A percentile compares a stretch with the other conserved stretches of the same genome.
Conservation (phyloP, 2,888 invertebrate genomes). For the Drosophila siamana region DNA sequence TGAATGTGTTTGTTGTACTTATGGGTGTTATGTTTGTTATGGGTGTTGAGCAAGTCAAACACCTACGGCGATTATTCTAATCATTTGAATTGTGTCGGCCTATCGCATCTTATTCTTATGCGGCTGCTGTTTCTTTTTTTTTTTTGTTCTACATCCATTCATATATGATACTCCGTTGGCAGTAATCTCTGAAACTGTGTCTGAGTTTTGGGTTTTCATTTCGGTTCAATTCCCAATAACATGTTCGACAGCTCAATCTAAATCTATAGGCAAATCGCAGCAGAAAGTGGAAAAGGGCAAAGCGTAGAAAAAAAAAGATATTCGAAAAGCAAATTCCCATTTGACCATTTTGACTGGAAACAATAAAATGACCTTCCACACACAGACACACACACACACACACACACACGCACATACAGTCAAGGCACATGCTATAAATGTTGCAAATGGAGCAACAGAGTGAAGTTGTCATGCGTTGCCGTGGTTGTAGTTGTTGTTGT, state of each 20-base stretch:
- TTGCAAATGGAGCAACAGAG: constrained; percentile 75
- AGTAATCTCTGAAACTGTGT: constrained; percentile 31
- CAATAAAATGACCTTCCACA: constrained; percentile 72
- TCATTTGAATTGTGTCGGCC: constrained; percentile 66
- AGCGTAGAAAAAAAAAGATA: constrained; percentile 5
- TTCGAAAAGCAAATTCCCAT: constrained; percentile 74
- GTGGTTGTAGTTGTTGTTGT: constrained; percentile 22
- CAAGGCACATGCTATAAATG: constrained; percentile 65
- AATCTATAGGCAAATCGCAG: constrained; percentile 65
- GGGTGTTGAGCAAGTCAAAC: constrained; percentile 57
- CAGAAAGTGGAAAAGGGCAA: not conserved
- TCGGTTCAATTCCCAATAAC: constrained; percentile 57
- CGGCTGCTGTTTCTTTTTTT: too few relatives aligned
- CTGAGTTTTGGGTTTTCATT: constrained; percentile 28
- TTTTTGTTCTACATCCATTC: constrained; percentile 16
- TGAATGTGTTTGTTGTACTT: constrained; percentile 20
- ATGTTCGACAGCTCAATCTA: constrained; percentile 79
- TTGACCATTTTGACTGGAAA: constrained; percentile 77
- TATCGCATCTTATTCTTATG: constrained; percentile 21
- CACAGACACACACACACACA: constrained; percentile 17
- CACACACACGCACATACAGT: constrained; percentile 25
- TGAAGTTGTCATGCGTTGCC: constrained; percentile 58
- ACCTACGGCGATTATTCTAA: constrained; percentile 78
- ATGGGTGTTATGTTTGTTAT: constrained; percentile 39
- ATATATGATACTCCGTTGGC: constrained; percentile 37